Evolutionary conservation across 2,113 vertebrate genomes (phyloP).

Genomic region (Solea solea): DNA sequence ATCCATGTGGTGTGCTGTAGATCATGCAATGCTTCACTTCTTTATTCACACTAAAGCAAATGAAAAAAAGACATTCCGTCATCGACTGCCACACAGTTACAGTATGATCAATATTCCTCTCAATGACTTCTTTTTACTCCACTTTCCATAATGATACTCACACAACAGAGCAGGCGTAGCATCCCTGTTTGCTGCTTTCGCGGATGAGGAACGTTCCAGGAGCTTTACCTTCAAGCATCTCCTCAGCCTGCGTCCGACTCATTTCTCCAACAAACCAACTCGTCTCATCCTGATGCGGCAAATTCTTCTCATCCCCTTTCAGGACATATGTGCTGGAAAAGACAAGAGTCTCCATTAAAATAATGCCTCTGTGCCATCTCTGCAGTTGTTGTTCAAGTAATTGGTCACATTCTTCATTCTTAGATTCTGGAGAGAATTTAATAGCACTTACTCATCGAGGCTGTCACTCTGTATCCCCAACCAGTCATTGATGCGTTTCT

Average conservation of each 20-base stretch:
- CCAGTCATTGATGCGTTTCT: constrained; percentile 95
- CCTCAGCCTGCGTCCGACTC: constrained; percentile 92
- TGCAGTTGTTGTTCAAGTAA: background rate
- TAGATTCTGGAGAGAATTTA: background rate
- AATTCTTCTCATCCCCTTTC: constrained; percentile 90
- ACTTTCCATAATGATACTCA: constrained; percentile 78
- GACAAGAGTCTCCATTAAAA: background rate
- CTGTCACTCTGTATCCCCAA: constrained; percentile 92
- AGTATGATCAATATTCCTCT: background rate
- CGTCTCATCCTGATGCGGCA: constrained; percentile 93
- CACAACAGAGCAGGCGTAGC: constrained; percentile 98
- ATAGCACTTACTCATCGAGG: constrained; percentile 89
- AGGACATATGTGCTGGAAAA: constrained; percentile 86
- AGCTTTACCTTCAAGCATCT: constrained; percentile 91
- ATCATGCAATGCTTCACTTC: constrained; percentile 98
- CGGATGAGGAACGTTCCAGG: constrained; percentile 96
- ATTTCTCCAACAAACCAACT: constrained; percentile 97
- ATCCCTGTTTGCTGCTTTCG: constrained; percentile 95
- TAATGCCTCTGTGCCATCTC: background rate
- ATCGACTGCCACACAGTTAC: background rate
- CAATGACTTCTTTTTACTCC: background rate
- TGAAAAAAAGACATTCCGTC: background rate
- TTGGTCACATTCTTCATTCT: background rate
- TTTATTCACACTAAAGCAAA: constrained; percentile 87
- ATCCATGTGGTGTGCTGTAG: constrained; percentile 93